Evolutionary conservation across 1,140 invertebrate genomes (phyloP).

Genomic region (Dreissena rostriformis): DNA sequence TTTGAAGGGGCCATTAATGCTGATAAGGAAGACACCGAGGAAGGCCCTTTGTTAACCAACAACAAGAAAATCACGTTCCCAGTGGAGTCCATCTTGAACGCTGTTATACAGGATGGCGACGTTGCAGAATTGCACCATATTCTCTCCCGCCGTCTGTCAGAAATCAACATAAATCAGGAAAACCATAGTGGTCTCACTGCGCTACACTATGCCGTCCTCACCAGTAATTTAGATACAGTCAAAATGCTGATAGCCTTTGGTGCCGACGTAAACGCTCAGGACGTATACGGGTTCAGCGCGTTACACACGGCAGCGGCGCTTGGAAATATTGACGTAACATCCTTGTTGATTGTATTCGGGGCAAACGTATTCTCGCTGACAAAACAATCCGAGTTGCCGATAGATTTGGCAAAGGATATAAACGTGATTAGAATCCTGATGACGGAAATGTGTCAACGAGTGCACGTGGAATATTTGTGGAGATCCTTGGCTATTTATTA

Average conservation of each 20-base stretch:
- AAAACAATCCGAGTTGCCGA: slow-evolving; percentile 67
- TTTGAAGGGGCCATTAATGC: too few species aligned
- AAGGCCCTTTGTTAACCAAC: background rate
- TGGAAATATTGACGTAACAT: slow-evolving; percentile 91
- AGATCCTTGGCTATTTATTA: slow-evolving; percentile 52
- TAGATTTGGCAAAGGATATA: slow-evolving; percentile 75
- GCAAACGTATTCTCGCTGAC: slow-evolving; percentile 74
- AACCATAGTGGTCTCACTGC: slow-evolving; percentile 77
- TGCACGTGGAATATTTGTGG: slow-evolving; percentile 67
- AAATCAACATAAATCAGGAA: slow-evolving; percentile 68
- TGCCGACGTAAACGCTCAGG: slow-evolving; percentile 96
- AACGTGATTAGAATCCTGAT: slow-evolving; percentile 67
- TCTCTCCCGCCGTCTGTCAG: slow-evolving; percentile 53
- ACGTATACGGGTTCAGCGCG: slow-evolving; percentile 99
- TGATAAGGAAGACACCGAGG: slow-evolving; percentile 13
- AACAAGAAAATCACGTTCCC: slow-evolving; percentile 70
- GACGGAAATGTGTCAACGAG: slow-evolving; percentile 67
- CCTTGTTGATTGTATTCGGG: slow-evolving; percentile 81
- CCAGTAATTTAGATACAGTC: slow-evolving; percentile 97
- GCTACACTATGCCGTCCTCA: slow-evolving; percentile 75
- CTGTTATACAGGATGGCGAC: slow-evolving; percentile 76
- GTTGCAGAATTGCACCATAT: slow-evolving; percentile 68
- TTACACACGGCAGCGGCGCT: slow-evolving; percentile 99
- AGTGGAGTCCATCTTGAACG: slow-evolving; percentile 72
- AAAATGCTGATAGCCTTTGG: slow-evolving; percentile 97